Conservation (phyloP, 2,888 invertebrate genomes). For the Epinotia nisella region DNA sequence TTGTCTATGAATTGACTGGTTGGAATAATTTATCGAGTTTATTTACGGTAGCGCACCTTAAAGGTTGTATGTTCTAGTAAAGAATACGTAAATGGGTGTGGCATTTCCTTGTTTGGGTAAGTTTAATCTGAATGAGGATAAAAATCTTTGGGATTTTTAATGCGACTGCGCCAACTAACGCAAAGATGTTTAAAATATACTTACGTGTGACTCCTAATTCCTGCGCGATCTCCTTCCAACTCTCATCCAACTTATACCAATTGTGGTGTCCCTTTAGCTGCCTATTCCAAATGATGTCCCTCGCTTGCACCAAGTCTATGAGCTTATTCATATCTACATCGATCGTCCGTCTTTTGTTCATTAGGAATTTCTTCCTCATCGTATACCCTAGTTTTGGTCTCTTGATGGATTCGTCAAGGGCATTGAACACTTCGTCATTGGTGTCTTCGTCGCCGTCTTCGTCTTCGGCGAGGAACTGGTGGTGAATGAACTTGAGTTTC, state of each 20-base stretch:
- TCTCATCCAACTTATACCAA: constrained; percentile 79
- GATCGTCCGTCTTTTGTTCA: constrained; percentile 76
- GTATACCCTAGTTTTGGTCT: constrained; percentile 77
- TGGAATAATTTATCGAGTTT: constrained; percentile 6
- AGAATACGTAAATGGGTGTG: background rate
- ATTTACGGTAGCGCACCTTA: constrained; percentile 8
- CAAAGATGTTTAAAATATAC: constrained; percentile 49
- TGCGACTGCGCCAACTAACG: background rate
- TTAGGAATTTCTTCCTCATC: constrained; percentile 75
- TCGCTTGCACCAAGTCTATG: constrained; percentile 70
- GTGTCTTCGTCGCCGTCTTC: constrained; percentile 75
- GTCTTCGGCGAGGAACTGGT: constrained; percentile 75
- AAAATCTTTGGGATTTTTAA: too few species aligned
- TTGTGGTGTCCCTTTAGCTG: constrained; percentile 79
- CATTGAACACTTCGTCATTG: constrained; percentile 70
- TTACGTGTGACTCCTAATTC: constrained; percentile 77
- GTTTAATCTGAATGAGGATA: background rate
- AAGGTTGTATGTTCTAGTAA: background rate
- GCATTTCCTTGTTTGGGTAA: constrained; percentile 1
- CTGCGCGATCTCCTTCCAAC: constrained; percentile 78
- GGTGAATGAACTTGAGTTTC: constrained; percentile 75
- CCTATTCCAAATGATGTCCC: constrained; percentile 79
- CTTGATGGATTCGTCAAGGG: constrained; percentile 75
- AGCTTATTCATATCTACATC: constrained; percentile 77
- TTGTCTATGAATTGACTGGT: constrained; percentile 13